Evolutionary conservation across 37 sponge, comb jelly and placozoan species (phyloP).

Genomic region (Agelas oroides): DNA sequence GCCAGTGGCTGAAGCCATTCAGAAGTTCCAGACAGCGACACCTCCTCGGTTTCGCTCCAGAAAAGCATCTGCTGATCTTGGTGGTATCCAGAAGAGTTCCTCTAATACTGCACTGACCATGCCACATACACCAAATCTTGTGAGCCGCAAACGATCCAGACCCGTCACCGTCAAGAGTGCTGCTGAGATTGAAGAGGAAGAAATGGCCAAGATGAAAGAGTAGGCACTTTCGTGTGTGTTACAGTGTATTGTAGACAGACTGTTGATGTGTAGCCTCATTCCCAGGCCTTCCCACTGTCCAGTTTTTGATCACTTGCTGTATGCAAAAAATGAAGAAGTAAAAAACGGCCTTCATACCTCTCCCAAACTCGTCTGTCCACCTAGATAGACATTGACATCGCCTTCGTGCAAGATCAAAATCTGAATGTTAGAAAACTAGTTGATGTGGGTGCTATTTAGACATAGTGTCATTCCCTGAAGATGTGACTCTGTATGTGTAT

Average conservation of each 20-base stretch:
- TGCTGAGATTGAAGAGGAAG: conserved; percentile 72
- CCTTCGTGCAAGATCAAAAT: too few relatives aligned
- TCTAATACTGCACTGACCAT: conserved; percentile 24
- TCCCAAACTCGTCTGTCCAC: too few relatives aligned
- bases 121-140: conserved; percentile 70
- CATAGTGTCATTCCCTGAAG: neutral
- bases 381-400: too few relatives aligned
- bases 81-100: neutral
- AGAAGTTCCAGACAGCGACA: conserved; percentile 63
- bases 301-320: too few relatives aligned
- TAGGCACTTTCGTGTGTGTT: conserved; percentile 15
- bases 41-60: conserved; percentile 65
- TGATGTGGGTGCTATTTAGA: too few relatives aligned
- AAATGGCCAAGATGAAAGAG: conserved; percentile 54
- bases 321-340: too few relatives aligned
- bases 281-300: too few relatives aligned
- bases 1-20: conserved; percentile 55
- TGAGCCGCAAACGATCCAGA: conserved; percentile 46
- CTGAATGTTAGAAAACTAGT: too few relatives aligned
- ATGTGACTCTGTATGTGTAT: neutral
- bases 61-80: neutral
- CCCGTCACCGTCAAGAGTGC: conserved; percentile 42
- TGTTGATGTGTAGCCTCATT: neutral
- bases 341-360: too few relatives aligned
- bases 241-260: too few relatives aligned